Base-by-base conservation (phyloP, 2,797 vertebrate species). In the Onychomys arenicola region DNA sequence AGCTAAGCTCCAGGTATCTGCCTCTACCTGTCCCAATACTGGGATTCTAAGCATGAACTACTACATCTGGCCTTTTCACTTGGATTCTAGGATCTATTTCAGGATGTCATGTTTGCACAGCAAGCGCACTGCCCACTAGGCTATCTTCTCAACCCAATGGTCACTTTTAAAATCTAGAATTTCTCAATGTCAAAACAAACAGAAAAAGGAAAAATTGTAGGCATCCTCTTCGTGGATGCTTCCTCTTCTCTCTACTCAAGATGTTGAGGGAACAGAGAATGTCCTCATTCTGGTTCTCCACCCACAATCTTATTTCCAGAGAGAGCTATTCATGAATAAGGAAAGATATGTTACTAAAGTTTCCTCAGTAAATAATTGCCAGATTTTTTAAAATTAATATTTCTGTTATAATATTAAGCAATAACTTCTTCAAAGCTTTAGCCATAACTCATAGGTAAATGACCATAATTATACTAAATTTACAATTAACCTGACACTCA, bases 361-460 rank as follows among this genome's bases (percentile, higher is more conserved):
- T 96, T 85, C 32, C 37, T 85, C n/a, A 85, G 55, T 67, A 93
- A 96, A 73, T 40, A 93, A 82, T 32, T 94, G 61, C 40, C 78
- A 63, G 3, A 89, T 82, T 94, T 96, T 92, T 87, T 13, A 4
- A 83, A 95, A 84, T 84, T 84, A 84, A 76, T 90, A 34, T 63
- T 94, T 46, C 29, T 92, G 5, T 84, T 90, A 84, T 0, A 63
- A 6, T 89, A 34, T 83, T 96, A 52, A 93, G 57, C 37, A 95
- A 78, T 78, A 96, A 94, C n/a, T 91, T 93, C 65, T 91, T 93
- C 61, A 97, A 95, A 90, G 34, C 16, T 95, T 16, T 19, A 95
- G 82, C 34, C 32, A 71, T 89, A 76, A 84, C 32, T 95, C n/a
- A 95, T 23, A 49, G 61, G 16, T 67, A 96, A 97, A 91, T 46